Conservation (phyloP, 2,797 vertebrate genomes). For the Agapornis canus region DNA sequence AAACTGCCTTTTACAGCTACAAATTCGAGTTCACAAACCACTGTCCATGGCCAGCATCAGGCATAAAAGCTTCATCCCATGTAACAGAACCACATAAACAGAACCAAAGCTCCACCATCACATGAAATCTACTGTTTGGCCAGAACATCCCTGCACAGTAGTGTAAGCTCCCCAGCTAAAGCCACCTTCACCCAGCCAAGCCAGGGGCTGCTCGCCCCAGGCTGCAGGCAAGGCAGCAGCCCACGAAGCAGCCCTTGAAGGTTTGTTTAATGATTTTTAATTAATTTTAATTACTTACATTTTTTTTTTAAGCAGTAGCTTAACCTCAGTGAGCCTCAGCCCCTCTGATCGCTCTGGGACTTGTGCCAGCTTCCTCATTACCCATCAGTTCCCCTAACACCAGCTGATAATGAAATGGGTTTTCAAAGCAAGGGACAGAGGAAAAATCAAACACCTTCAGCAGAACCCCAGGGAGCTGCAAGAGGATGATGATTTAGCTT, state of each 20-base stretch:
- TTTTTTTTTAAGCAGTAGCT: constrained; percentile 48
- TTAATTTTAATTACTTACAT: constrained; percentile 73
- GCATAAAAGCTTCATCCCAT: background rate
- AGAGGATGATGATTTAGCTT: background rate
- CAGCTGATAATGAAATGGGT: constrained; percentile 65
- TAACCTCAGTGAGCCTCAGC: constrained; percentile 52
- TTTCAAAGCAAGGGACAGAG: constrained; percentile 60
- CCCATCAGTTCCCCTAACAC: constrained; percentile 40
- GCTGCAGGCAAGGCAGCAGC: background rate
- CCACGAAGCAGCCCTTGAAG: constrained; percentile 23
- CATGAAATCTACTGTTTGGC: background rate
- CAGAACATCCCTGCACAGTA: fast-evolving
- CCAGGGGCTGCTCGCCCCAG: background rate
- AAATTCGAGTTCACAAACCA: background rate
- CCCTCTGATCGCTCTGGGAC: constrained; percentile 65
- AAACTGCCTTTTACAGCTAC: background rate
- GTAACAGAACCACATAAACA: background rate
- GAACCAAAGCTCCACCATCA: background rate
- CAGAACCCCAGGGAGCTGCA: constrained; percentile 45
- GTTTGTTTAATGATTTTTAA: constrained; percentile 72
- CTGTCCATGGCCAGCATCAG: background rate
- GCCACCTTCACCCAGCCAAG: background rate
- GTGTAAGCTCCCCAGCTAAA: fast-evolving
- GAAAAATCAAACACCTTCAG: constrained; percentile 45
- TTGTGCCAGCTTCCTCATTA: constrained; percentile 70